Base-by-base conservation (phyloP, 1,140 invertebrate genomes). In the Ladona fulva region DNA sequence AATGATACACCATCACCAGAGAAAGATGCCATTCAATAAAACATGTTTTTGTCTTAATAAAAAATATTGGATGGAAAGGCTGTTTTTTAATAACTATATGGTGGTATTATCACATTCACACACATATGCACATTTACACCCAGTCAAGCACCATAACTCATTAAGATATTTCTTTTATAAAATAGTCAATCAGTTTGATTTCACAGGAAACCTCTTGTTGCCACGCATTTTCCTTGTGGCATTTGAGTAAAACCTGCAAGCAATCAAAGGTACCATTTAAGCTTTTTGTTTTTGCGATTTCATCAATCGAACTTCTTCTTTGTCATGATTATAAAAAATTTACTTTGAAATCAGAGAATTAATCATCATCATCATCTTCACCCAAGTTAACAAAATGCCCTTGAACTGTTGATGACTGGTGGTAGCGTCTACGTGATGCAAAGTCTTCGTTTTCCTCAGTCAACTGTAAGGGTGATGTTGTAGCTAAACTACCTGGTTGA, bases 391-490 rank as follows among this genome's bases (percentile, higher is more conserved):
- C 91, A 80, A 92, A 90, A 81, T 92, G 91, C 24, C 90, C 92
- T 79, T 92, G 90, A n/a, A 94, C 89, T 24, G 92, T 91, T 0
- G 92, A 91, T 37, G 93, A 94, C 83, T 97, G 95, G 87, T 98
- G 96, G 86, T 97, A 99, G 79, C 94, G 90, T 82, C 94, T 91
- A 80, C 97, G 89, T 44, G 91, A 92, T 0, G 94, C 90, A 85
- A 97, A 99, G 85, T 99, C 97, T 85, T 94, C 92, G 85, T 98
- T 98, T 82, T 97, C 95, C 82, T 97, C 95, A 79, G 96, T 99
- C 25, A 97, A 86, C 83, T 96, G 94, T 22, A 66, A 22, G 5
- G 52, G 3, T 75, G 95, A 90, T 24, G 94, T 92, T 80, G 91
- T 90, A 24, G 95, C 89, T 82, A 94, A 89, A 11, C 97, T 89